Base-by-base conservation (phyloP, 1,140 invertebrate genomes). In the Drosophila saltans region DNA sequence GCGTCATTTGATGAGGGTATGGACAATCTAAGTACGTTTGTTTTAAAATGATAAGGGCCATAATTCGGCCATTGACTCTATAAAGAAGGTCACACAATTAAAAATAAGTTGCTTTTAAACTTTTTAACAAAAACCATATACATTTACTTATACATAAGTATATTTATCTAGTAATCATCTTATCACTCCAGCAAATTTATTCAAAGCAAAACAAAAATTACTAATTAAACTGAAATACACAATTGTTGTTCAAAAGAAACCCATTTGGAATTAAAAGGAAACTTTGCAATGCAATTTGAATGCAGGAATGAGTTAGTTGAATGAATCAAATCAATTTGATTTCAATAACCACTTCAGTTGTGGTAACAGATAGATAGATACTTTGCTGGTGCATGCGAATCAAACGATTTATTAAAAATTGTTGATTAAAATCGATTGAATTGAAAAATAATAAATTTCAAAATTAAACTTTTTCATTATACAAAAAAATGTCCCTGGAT, bases 1-100 rank as follows among this genome's bases (percentile, higher is more conserved):
- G n/a, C 11, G n/a, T n/a, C 7, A 9, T 48, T 65, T 66, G 63
- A 66, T 56, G 63, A 66, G 63, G 63, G 63, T 66, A 48, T 3
- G 6, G 33, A 16, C 45, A 56, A 55, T 65, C 45, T 56, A n/a
- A 48, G 43, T 48, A n/a, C 28, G 36, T n/a, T 11, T 40, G 10
- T 24, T 28, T 40, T 52, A 21, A 56, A 45, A 39, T 66, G 63
- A 66, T 66, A 39, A 66, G 48, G 48, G 63, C 45, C 24, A 66
- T 66, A 66, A 66, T 39, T 21, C 63, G 52, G 33, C 11, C 30
- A 11, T 36, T n/a, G 16, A 36, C 36, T 41, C 30, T 28, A 63
- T 63, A 63, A 48, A 30, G 43, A 36, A 63, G 28, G 61, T 48
- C 28, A n/a, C 8, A 33, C 43, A 63, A 63, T 63, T 63, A 48